Conservation (phyloP, 1,140 invertebrate species). For the Formica selysi region DNA sequence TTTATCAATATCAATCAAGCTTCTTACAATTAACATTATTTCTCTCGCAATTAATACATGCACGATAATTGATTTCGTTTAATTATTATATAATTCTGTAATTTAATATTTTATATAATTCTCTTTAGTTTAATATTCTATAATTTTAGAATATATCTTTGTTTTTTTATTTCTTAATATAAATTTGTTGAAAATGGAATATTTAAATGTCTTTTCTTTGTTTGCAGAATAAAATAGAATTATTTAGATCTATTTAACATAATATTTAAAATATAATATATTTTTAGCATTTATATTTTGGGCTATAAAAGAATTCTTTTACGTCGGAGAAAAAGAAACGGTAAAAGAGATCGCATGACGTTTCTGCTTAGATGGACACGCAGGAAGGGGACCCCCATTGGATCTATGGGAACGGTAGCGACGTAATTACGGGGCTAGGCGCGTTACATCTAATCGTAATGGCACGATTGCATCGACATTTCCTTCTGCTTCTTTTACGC, state of each 20-base stretch:
- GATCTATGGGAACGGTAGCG: slow-evolving; percentile 53
- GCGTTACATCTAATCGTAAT: slow-evolving; percentile 72
- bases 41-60: slow-evolving; percentile 27
- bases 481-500: slow-evolving; percentile 65
- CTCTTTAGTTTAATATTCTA: not conserved
- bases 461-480: slow-evolving; percentile 68
- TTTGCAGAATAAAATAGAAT: not conserved
- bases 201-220: not conserved
- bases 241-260: no score
- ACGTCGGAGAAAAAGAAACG: slow-evolving; percentile 7
- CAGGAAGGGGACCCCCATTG: slow-evolving; percentile 54
- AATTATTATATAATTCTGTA: not conserved
- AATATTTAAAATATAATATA: no score
- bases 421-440: slow-evolving; percentile 67
- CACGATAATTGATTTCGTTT: not conserved
- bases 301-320: not conserved
- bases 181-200: not conserved
- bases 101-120: not conserved
- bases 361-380: slow-evolving; percentile 68
- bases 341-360: slow-evolving; percentile 56
- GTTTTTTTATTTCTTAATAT: not conserved
- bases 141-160: not conserved
- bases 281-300: not conserved
- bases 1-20: slow-evolving; percentile 36
- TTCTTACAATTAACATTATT: slow-evolving; percentile 2